These are phyloP conservation scores for Dryocosmus kuriphilus DNA, from an alignment of 2,888 invertebrate species.

Conservation along the genomic window DNA sequence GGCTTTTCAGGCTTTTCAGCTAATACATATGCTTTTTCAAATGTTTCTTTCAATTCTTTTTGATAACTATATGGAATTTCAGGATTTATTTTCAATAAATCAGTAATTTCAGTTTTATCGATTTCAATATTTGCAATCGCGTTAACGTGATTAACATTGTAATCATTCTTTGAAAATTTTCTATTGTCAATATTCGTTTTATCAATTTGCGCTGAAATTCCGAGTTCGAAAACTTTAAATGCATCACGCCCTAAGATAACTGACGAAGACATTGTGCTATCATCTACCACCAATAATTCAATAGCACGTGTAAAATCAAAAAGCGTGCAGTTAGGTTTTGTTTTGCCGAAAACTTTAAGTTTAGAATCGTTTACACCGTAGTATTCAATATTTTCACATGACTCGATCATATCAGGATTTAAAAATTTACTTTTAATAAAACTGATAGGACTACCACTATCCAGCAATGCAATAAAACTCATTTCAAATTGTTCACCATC, in stretches of 20 bases:
- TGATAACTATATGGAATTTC: constrained; percentile 1
- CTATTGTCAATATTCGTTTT: background rate
- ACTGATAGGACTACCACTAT: constrained; percentile 45
- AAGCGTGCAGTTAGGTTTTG: background rate
- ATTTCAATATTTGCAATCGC: constrained; percentile 33
- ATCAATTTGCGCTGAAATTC: background rate
- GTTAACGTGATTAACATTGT: background rate
- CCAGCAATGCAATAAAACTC: constrained; percentile 27
- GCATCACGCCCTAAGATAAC: background rate
- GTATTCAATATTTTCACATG: background rate
- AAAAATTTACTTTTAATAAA: constrained; percentile 44
- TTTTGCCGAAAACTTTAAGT: constrained; percentile 16
- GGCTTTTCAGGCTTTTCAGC: constrained; percentile 43
- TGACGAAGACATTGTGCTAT: background rate
- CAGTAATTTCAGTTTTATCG: background rate
- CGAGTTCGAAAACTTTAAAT: constrained; percentile 2
- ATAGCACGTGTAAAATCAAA: constrained; percentile 1
- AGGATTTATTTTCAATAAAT: constrained; percentile 34
- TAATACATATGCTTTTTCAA: constrained; percentile 34
- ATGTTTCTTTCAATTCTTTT: constrained; percentile 41
- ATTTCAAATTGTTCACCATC: constrained; percentile 20
- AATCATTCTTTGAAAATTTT: background rate
- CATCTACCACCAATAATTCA: background rate
- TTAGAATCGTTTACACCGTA: constrained; percentile 38
- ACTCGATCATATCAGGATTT: background rate